phyloP scores from a whole-genome alignment of 2,113 vertebrate species.

The Sminthopsis crassicaudata region DNA sequence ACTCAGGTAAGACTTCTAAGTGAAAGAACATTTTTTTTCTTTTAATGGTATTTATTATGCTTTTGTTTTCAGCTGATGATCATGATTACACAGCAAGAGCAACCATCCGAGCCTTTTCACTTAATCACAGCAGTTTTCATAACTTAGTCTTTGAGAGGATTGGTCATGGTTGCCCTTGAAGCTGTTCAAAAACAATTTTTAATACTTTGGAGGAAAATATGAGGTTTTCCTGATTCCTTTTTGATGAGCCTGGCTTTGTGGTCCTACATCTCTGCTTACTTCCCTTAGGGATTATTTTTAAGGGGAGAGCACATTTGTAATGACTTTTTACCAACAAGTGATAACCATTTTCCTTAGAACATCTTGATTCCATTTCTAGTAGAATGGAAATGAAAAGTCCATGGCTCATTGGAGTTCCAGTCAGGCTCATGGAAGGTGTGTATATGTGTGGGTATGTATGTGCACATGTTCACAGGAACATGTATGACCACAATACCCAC shows the following conservation, averaged over 20 bases:
- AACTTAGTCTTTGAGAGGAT: slow-evolving; percentile 42
- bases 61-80: slow-evolving; percentile 43
- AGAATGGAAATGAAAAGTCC: slow-evolving; percentile 32
- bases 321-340: slow-evolving; percentile 41
- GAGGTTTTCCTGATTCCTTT: slow-evolving; percentile 60
- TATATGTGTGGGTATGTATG: neutral
- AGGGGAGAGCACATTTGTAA: slow-evolving; percentile 45
- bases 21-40: slow-evolving; percentile 53
- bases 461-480: no score
- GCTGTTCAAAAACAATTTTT: slow-evolving; percentile 56
- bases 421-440: neutral
- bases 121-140: slow-evolving; percentile 61
- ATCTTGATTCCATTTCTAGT: slow-evolving; percentile 35
- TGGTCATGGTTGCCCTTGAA: slow-evolving; percentile 63
- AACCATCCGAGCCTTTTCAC: slow-evolving; percentile 56
- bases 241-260: neutral
- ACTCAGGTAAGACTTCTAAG: slow-evolving; percentile 51
- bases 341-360: slow-evolving; percentile 54
- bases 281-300: slow-evolving; percentile 51
- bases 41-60: neutral
- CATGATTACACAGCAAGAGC: slow-evolving; percentile 72
- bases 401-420: slow-evolving; percentile 15
- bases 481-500: neutral
- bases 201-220: slow-evolving; percentile 57
- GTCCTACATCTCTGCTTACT: neutral